Conservation (phyloP, 1,140 invertebrate genomes). For the Cotesia vestalis region DNA sequence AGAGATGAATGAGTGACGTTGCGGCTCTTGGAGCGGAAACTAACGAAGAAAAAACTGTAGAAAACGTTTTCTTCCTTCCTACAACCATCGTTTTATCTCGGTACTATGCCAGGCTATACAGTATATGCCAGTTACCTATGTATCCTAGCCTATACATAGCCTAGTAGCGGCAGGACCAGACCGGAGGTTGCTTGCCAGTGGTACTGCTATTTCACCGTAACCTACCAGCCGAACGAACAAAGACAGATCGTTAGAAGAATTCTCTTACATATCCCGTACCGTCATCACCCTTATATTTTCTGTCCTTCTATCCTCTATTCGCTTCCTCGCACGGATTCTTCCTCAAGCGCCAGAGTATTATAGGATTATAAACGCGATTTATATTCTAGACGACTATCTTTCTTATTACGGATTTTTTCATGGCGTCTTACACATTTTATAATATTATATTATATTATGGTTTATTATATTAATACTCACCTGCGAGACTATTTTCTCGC, state of each 20-base stretch:
- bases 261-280: slow-evolving; percentile 21
- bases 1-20: slow-evolving; percentile 21
- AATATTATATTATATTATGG: too few species aligned
- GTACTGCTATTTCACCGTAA: slow-evolving; percentile 1
- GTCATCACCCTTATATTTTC: neutral
- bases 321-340: neutral
- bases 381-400: slow-evolving; percentile 22
- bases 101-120: neutral
- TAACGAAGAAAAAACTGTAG: slow-evolving; percentile 18
- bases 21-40: slow-evolving; percentile 16
- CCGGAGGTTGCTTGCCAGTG: too few species aligned
- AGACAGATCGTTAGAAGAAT: slow-evolving; percentile 35
- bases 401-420: slow-evolving; percentile 5
- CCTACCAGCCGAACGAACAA: slow-evolving; percentile 28
- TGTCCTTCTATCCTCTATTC: neutral
- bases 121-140: too few species aligned
- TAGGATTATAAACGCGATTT: slow-evolving; percentile 33
- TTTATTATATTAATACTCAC: slow-evolving; percentile 10
- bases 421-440: neutral
- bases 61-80: slow-evolving; percentile 16
- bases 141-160: too few species aligned
- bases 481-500: neutral
- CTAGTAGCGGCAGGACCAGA: too few species aligned
- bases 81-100: slow-evolving; percentile 7
- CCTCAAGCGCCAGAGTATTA: slow-evolving; percentile 20